Evolutionary conservation across 1,140 invertebrate species (phyloP).

Genomic region (Cotesia typhae): DNA sequence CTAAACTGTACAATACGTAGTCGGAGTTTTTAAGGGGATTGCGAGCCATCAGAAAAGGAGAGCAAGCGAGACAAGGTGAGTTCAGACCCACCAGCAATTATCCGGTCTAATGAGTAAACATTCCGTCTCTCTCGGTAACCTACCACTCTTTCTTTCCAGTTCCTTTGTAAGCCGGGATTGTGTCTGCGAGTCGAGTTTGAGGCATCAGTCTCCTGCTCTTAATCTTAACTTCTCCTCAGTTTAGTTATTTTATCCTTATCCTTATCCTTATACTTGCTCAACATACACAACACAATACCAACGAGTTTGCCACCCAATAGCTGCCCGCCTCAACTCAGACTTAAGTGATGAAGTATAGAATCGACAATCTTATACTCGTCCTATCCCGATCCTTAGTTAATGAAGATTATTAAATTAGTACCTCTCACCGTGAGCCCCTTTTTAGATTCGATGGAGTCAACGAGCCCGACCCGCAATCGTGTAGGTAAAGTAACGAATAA

Average conservation of each 20-base stretch:
- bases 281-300: too few relatives aligned
- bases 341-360: slow-evolving; percentile 21
- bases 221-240: neutral
- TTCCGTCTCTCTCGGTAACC: slow-evolving; percentile 45
- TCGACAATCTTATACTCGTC: slow-evolving; percentile 43
- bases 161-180: slow-evolving; percentile 35
- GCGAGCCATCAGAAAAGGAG: slow-evolving; percentile 41
- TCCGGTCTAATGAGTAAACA: slow-evolving; percentile 65
- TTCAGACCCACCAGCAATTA: slow-evolving; percentile 58
- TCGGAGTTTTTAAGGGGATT: slow-evolving; percentile 29
- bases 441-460: neutral
- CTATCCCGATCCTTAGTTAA: slow-evolving; percentile 46
- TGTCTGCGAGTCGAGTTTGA: slow-evolving; percentile 10
- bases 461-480: neutral
- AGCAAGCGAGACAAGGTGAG: slow-evolving; percentile 48
- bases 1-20: too few relatives aligned
- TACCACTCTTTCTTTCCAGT: slow-evolving; percentile 33
- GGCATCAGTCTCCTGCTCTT: slow-evolving; percentile 21
- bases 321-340: too few relatives aligned
- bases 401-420: slow-evolving; percentile 61
- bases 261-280: too few relatives aligned
- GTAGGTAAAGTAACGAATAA: neutral
- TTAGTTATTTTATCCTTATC: too few relatives aligned
- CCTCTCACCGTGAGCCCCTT: slow-evolving; percentile 41
- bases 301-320: slow-evolving; percentile 26